A percentile compares a stretch with the other conserved stretches of the same genome.
These are phyloP conservation scores for Sciaenops ocellatus DNA, from an alignment of 2,797 vertebrate genomes.

Conservation along the genomic window DNA sequence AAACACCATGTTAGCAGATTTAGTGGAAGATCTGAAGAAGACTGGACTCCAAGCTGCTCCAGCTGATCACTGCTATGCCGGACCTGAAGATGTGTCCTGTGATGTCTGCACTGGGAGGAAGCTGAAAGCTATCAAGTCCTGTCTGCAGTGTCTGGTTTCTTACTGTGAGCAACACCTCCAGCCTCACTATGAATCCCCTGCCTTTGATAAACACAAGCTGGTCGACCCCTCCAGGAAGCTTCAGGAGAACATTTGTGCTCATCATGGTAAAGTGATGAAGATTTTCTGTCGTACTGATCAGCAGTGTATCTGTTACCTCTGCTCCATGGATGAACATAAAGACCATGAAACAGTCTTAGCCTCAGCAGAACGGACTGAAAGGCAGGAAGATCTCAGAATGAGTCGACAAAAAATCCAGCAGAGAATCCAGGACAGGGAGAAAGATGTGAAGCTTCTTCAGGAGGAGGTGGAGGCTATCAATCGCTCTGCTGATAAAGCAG, in stretches of 20 bases:
- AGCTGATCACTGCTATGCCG: neutral
- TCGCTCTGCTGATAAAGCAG: slow-evolving; percentile 16
- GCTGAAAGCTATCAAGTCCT: too few species aligned
- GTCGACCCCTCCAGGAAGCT: slow-evolving; percentile 5
- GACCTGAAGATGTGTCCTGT: too few species aligned
- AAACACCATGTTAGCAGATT: too few species aligned
- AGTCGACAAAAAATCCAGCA: slow-evolving; percentile 35
- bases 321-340: slow-evolving; percentile 28
- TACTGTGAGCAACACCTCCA: slow-evolving; percentile 14
- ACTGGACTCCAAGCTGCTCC: slow-evolving; percentile 16
- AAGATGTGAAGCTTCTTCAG: slow-evolving; percentile 16
- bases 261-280: slow-evolving; percentile 18
- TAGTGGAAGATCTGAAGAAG: slow-evolving; percentile 12
- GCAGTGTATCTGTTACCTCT: slow-evolving; percentile 33
- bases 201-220: slow-evolving; percentile 43
- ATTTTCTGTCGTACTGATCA: slow-evolving; percentile 44
- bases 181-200: slow-evolving; percentile 32
- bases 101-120: too few species aligned
- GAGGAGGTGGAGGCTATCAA: slow-evolving; percentile 7
- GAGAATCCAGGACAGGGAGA: slow-evolving; percentile 18
- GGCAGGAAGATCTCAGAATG: slow-evolving; percentile 1
- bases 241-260: slow-evolving; percentile 32
- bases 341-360: slow-evolving; percentile 17
- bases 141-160: too few species aligned
- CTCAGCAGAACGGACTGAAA: neutral